Conservation (phyloP, 1,140 invertebrate species). For the Zaprionus ghesquierei region DNA sequence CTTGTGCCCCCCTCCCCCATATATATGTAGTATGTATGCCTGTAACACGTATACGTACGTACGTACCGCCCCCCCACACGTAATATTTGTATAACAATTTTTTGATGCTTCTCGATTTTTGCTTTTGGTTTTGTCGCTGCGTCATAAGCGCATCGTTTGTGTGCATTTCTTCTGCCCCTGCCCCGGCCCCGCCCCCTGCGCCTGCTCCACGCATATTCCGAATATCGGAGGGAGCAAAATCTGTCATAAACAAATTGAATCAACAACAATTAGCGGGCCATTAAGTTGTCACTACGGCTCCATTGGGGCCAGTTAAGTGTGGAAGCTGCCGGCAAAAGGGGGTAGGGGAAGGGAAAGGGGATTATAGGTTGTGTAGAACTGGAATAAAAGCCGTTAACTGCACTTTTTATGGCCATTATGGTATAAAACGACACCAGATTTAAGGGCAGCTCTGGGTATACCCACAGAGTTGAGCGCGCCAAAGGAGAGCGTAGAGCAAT, state of each 20-base stretch:
- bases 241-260: constrained; percentile 24
- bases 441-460: not conserved
- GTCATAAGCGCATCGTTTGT: constrained; percentile 11
- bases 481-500: too few relatives aligned
- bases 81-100: constrained; percentile 10
- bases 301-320: not conserved
- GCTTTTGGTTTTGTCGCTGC: not conserved
- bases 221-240: not conserved
- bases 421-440: not conserved
- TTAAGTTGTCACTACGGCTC: constrained; percentile 7
- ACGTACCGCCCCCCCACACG: not conserved
- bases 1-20: not conserved
- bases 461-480: too few relatives aligned
- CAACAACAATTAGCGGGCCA: constrained; percentile 42
- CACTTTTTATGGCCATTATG: not conserved
- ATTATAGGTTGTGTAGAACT: not conserved
- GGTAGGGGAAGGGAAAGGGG: too few relatives aligned
- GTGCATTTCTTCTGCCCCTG: not conserved
- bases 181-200: not conserved
- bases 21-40: constrained; percentile 4
- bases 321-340: too few relatives aligned
- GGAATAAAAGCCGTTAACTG: not conserved
- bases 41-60: not conserved
- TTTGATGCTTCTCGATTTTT: constrained; percentile 9
- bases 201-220: not conserved